Conservation (phyloP, 2,113 vertebrate species). For the Ciconia maguari region DNA sequence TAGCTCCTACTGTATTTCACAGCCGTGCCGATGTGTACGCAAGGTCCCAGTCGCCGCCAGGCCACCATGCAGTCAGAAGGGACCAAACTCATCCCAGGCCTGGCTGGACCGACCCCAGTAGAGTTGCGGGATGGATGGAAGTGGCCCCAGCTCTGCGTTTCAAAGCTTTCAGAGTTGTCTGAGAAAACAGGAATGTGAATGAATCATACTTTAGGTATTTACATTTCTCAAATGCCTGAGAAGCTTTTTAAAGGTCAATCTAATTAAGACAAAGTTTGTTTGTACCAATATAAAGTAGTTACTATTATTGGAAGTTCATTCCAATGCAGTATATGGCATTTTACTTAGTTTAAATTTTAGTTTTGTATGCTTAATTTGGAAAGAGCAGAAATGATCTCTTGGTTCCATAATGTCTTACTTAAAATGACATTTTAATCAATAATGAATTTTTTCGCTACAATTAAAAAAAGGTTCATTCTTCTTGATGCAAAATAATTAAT, state of each 20-base stretch:
- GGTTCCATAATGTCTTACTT: slow-evolving; percentile 66
- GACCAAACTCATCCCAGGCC: neutral
- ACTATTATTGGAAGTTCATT: slow-evolving; percentile 72
- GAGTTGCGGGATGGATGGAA: neutral
- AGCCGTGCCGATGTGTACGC: accelerated
- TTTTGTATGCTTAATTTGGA: slow-evolving; percentile 66
- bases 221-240: slow-evolving; percentile 57
- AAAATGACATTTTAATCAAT: slow-evolving; percentile 71
- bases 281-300: slow-evolving; percentile 66
- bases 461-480: slow-evolving; percentile 41
- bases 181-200: slow-evolving; percentile 9
- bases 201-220: slow-evolving; percentile 53
- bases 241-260: slow-evolving; percentile 77
- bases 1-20: neutral
- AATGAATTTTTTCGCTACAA: slow-evolving; percentile 47
- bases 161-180: slow-evolving; percentile 22
- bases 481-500: slow-evolving; percentile 44
- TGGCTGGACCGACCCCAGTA: neutral
- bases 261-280: slow-evolving; percentile 75
- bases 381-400: slow-evolving; percentile 60
- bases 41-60: neutral
- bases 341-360: slow-evolving; percentile 65
- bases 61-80: neutral
- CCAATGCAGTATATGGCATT: slow-evolving; percentile 60
- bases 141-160: neutral